Conservation (phyloP, 2,113 vertebrate species). For the Arvicanthis niloticus region DNA sequence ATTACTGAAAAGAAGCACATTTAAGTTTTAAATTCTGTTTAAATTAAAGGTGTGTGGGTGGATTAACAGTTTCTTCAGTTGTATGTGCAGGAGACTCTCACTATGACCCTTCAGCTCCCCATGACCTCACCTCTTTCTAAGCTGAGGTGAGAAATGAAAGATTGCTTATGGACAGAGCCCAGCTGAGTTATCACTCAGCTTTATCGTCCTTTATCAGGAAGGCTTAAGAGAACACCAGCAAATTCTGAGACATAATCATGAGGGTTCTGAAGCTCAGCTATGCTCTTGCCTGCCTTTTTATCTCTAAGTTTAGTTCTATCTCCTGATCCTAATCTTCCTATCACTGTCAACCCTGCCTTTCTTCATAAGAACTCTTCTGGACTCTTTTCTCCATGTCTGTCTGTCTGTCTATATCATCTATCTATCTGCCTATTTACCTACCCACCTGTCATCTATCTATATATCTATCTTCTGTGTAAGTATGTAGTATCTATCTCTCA, state of each 20-base stretch:
- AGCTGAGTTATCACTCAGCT: background rate
- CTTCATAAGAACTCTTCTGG: background rate
- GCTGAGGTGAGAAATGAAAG: background rate
- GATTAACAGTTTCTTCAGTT: background rate
- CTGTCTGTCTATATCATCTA: no score
- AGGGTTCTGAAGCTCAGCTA: background rate
- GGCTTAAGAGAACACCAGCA: background rate
- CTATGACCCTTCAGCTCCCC: background rate
- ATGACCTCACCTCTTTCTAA: background rate
- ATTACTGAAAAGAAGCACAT: slow-evolving; percentile 49
- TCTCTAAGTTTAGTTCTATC: rapidly evolving
- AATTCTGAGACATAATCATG: background rate
- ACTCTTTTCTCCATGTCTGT: no score
- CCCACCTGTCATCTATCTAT: no score
- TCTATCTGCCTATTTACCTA: no score
- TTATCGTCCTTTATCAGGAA: background rate
- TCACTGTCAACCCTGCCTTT: no score
- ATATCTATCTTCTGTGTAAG: no score
- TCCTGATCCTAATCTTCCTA: background rate
- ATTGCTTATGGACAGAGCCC: background rate
- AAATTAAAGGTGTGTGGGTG: background rate
- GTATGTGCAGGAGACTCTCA: background rate
- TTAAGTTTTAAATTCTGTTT: slow-evolving; percentile 35
- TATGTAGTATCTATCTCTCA: no score
- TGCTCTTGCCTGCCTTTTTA: background rate